Conservation (phyloP, 2,113 vertebrate species). For the Aphelocoma coerulescens region DNA sequence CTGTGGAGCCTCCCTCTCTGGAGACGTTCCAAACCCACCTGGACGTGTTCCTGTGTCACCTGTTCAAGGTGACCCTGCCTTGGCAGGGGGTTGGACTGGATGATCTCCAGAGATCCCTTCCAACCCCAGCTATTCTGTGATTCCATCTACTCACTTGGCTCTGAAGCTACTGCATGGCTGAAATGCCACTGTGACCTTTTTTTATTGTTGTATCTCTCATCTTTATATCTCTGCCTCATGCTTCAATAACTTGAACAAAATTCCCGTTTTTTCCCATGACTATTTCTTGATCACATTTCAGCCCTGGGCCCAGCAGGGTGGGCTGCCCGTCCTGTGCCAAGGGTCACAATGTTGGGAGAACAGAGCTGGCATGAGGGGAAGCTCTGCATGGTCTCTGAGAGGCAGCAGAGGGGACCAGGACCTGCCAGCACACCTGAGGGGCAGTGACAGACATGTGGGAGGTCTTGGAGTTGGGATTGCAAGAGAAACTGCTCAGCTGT, state of each 20-base stretch:
- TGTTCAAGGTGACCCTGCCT: neutral
- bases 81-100: neutral
- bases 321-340: neutral
- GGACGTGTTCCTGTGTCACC: neutral
- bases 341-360: neutral
- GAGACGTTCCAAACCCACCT: neutral
- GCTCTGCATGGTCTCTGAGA: neutral
- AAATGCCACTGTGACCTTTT: neutral
- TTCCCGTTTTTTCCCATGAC: neutral
- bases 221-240: neutral
- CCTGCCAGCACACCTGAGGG: neutral
- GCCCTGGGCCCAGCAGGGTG: neutral
- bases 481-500: neutral
- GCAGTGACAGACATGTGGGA: neutral
- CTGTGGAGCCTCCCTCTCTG: neutral
- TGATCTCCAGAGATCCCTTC: neutral
- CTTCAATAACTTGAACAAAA: neutral
- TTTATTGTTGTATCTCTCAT: neutral
- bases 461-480: neutral
- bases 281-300: neutral
- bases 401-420: neutral
- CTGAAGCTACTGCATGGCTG: neutral
- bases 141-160: neutral
- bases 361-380: neutral
- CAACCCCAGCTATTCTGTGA: neutral